Conservation (phyloP, 2,113 vertebrate genomes). For the Semicossyphus pulcher region DNA sequence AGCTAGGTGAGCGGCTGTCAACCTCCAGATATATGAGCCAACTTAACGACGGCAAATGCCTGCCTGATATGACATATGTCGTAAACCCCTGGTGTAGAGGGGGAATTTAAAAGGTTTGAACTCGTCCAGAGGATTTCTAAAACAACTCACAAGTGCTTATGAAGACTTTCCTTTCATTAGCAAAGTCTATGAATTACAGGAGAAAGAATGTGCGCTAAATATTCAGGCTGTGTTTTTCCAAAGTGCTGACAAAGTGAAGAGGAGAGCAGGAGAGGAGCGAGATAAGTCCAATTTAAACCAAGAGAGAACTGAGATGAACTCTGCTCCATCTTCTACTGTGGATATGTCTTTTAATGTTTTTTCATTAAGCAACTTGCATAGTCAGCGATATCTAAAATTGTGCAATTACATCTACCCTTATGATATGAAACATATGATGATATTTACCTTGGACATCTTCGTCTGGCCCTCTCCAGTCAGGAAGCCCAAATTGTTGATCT, state of each 20-base stretch:
- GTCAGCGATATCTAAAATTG: too few species aligned
- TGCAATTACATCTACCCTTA: neutral
- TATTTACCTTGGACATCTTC: constrained; percentile 96
- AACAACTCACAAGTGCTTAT: constrained; percentile 17
- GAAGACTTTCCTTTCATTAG: neutral
- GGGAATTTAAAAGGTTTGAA: constrained; percentile 15
- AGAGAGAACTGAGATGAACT: constrained; percentile 19
- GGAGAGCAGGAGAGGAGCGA: neutral
- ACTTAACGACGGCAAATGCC: constrained; percentile 1
- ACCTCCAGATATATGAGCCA: constrained; percentile 12
- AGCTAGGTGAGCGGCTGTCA: constrained; percentile 19
- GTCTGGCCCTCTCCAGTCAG: constrained; percentile 93
- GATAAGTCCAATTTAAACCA: constrained; percentile 16
- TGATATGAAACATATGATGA: too few species aligned
- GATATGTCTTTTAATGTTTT: neutral
- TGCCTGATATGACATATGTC: neutral
- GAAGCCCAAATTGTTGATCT: constrained; percentile 98
- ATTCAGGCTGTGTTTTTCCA: constrained; percentile 7
- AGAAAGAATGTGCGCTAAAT: neutral
- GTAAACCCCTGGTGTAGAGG: constrained; percentile 6
- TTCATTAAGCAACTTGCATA: too few species aligned
- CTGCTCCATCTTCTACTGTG: neutral
- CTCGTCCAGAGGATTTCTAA: constrained; percentile 10
- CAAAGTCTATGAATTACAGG: constrained; percentile 7
- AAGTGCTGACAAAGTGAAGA: constrained; percentile 39